Evolutionary conservation across 2,113 vertebrate species (phyloP).

Genomic region (Theristicus caerulescens): DNA sequence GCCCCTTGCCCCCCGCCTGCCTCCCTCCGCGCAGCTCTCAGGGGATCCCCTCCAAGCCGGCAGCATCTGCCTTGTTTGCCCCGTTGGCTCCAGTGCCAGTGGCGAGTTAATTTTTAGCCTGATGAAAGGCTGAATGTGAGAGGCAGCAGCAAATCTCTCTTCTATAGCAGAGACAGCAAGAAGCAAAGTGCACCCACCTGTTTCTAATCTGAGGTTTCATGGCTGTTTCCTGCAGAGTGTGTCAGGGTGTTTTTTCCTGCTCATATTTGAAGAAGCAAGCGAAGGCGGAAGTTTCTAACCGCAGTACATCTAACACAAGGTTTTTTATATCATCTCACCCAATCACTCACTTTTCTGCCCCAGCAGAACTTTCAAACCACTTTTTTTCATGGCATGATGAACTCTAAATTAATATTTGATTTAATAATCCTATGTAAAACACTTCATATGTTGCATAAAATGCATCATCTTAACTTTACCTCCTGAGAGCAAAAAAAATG

Average conservation of each 20-base stretch:
- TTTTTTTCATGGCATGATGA: neutral
- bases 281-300: slow-evolving; percentile 39
- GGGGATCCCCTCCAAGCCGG: neutral
- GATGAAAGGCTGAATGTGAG: neutral
- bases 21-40: neutral
- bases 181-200: slow-evolving; percentile 64
- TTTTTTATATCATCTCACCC: neutral
- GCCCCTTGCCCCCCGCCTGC: neutral
- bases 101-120: neutral
- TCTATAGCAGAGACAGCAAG: neutral
- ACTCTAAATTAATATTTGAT: neutral
- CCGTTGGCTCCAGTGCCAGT: neutral
- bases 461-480: neutral
- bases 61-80: neutral
- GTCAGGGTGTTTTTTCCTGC: slow-evolving; percentile 35
- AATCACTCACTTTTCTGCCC: neutral
- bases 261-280: neutral
- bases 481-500: fast-evolving
- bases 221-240: slow-evolving; percentile 20
- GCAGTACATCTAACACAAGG: neutral
- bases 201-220: slow-evolving; percentile 24
- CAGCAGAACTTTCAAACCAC: neutral
- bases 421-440: neutral
- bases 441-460: fast-evolving
- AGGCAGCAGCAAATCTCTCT: neutral